Evolutionary conservation across 2,888 invertebrate genomes (phyloP).

Genomic region (Campoplex nolae): DNA sequence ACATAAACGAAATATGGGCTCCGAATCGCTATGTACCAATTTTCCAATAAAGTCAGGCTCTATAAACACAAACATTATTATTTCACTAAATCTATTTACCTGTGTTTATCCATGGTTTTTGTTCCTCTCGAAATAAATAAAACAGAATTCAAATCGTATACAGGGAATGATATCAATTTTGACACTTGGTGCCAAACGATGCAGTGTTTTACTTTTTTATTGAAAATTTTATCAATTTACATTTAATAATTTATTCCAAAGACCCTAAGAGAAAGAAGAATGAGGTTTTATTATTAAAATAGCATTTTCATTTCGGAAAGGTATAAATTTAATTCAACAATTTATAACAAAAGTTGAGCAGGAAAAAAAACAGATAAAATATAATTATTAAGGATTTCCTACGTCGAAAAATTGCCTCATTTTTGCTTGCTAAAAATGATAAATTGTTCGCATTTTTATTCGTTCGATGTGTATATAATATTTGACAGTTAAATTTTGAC

Average conservation of each 20-base stretch:
- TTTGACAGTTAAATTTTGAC: background rate
- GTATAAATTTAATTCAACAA: background rate
- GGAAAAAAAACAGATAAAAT: no score
- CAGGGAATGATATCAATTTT: background rate
- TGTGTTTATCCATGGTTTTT: background rate
- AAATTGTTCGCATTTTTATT: no score
- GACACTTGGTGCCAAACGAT: background rate
- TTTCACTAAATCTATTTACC: background rate
- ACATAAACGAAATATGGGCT: constrained; percentile 21
- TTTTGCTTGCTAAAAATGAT: background rate
- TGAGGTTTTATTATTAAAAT: no score
- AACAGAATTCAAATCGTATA: background rate
- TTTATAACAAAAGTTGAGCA: background rate
- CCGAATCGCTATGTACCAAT: constrained; percentile 51
- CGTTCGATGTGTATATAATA: no score
- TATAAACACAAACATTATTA: constrained; percentile 41
- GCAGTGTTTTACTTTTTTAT: background rate
- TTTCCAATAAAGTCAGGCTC: constrained; percentile 65
- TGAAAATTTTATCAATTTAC: background rate
- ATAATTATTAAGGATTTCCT: background rate
- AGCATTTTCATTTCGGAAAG: no score
- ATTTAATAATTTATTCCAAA: background rate
- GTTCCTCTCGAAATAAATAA: background rate
- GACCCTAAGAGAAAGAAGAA: background rate
- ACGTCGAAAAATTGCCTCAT: background rate